Evolutionary conservation across 35 echinoderm and acorn worm genomes (phyloP), one percentile per base, ranked within the genome.

Genomic region (Apostichopus japonicus): DNA sequence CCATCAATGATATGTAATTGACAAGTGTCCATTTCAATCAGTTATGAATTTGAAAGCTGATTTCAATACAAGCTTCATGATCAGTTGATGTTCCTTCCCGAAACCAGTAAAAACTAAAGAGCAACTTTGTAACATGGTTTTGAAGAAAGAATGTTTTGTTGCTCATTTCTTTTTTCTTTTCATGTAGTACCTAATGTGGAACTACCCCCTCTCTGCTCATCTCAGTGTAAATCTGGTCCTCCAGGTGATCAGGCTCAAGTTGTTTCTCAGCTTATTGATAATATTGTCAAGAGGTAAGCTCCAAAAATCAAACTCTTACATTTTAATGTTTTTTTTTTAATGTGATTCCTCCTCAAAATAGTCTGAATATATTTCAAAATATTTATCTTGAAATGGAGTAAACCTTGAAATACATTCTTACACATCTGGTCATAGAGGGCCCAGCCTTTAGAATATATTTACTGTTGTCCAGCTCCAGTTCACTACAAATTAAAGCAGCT

Each of bases 211-310:
- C 90, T 98, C 16, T 98, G 94, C 92, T 94, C 94, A 77, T 93
- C 94, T 25, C 83, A 90, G 4, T 98, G 96, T 81, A 98, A 95
- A 83, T 87, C 92, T 78, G 97, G 97, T 8, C 97, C 97, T 77
- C 97, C 97, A n/a, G 94, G 97, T 86, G 93, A 94, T 54, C 94
- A 98, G 63, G 96, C 97, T 15, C 97, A 98, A 56, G 97, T 94
- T 55, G 86, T 93, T 21, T 94, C 90, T 56, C 97, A 98, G 87
- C 88, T 98, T 24, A 86, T 98, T 27, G 94, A 84, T 72, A 93
- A 98, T 89, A 86, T 95, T 77, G 91, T 96, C 23, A 90, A 56
- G 25, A 98, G 93, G 96, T 98, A 79, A 19, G 71, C n/a, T 23
- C 0, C 16, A 75, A 19, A 19, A 21, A 19, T 23, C 7, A 19